phyloP scores from a whole-genome alignment of 2,797 vertebrate genomes.

The Sebastes jordani region DNA sequence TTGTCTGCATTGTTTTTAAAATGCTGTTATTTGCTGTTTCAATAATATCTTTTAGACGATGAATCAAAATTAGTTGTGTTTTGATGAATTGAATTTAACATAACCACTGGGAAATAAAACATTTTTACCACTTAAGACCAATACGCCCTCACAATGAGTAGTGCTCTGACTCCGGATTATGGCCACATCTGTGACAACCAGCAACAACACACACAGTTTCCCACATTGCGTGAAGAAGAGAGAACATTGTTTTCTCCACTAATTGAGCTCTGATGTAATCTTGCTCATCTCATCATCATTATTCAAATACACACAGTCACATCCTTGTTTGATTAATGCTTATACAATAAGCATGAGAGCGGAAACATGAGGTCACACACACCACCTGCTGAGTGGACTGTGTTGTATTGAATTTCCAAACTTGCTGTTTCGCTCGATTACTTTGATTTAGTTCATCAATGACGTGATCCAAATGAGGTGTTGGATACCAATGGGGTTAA shows the following conservation, averaged over 20 bases:
- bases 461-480: background rate
- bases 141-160: background rate
- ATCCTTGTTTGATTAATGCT: constrained; percentile 37
- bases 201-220: too few relatives aligned
- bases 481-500: background rate
- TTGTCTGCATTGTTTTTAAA: too few relatives aligned
- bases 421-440: background rate
- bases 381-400: background rate
- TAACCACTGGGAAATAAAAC: rapidly evolving
- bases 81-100: background rate
- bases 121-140: background rate
- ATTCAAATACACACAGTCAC: constrained; percentile 22
- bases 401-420: background rate
- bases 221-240: background rate
- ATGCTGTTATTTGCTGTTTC: too few relatives aligned
- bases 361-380: constrained; percentile 25
- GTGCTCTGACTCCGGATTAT: background rate
- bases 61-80: background rate
- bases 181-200: background rate
- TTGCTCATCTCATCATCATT: constrained; percentile 2
- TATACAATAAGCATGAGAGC: background rate
- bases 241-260: background rate
- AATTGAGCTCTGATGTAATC: constrained; percentile 25
- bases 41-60: rapidly evolving
- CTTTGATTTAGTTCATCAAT: background rate